A percentile compares a stretch with the other conserved stretches of the same genome.
phyloP scores from a whole-genome alignment of 2,797 vertebrate species.

The Cephalopachus bancanus region DNA sequence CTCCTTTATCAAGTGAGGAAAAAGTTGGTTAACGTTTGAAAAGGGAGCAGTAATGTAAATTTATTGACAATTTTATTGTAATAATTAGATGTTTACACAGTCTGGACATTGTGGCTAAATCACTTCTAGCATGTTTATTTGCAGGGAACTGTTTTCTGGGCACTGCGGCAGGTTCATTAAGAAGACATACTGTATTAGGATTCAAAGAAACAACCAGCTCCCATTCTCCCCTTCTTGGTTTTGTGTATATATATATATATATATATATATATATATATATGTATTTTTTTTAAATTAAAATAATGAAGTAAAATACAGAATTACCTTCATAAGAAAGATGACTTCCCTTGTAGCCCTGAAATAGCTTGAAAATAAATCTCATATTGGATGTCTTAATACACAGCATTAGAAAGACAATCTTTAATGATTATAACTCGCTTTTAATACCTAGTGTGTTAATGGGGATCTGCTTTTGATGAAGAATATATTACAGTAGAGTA shows the following conservation, averaged over 20 bases:
- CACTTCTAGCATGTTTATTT: slow-evolving; percentile 89
- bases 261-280: neutral
- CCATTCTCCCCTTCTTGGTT: slow-evolving; percentile 60
- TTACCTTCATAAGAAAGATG: slow-evolving; percentile 74
- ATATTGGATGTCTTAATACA: slow-evolving; percentile 61
- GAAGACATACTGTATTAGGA: slow-evolving; percentile 88
- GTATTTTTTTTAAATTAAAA: slow-evolving; percentile 62
- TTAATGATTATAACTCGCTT: slow-evolving; percentile 74
- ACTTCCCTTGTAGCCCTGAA: slow-evolving; percentile 25
- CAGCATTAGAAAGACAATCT: slow-evolving; percentile 63
- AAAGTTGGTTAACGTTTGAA: slow-evolving; percentile 90
- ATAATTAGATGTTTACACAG: slow-evolving; percentile 92
- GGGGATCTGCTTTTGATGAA: slow-evolving; percentile 70
- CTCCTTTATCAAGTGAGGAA: slow-evolving; percentile 88
- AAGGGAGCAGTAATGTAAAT: slow-evolving; percentile 90
- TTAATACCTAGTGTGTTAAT: slow-evolving; percentile 65
- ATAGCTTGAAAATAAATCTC: slow-evolving; percentile 74
- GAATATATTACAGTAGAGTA: slow-evolving; percentile 73
- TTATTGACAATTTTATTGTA: slow-evolving; percentile 91
- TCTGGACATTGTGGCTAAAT: slow-evolving; percentile 91
- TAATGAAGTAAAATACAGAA: slow-evolving; percentile 79
- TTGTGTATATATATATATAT: neutral
- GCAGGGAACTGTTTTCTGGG: slow-evolving; percentile 87
- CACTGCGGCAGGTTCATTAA: slow-evolving; percentile 87
- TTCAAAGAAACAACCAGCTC: slow-evolving; percentile 84